Evolutionary conservation across 2,888 invertebrate species (phyloP), one percentile per base, ranked within the genome.

Genomic region (Clanis bilineata): DNA sequence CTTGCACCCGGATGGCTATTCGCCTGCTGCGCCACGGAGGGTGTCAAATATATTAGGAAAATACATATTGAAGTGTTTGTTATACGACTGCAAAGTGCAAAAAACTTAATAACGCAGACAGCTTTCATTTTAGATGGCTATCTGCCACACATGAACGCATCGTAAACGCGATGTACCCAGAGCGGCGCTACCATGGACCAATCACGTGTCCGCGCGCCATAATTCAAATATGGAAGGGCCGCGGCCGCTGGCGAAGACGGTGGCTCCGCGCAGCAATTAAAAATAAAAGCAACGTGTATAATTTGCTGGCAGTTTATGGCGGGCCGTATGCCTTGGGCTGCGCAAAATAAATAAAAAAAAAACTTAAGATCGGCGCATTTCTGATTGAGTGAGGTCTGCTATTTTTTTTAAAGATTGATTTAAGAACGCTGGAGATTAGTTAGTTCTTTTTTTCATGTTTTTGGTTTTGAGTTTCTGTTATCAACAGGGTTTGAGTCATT

Each of bases 291-390:
- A 77, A 80, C 72, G 78, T 82, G 79, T 89, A 87, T 90, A 90
- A 90, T 90, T 90, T 90, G 90, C 87, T 84, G 82, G 81, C 84
- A 86, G 85, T 85, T 88, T 86, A 88, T 85, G 85, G 82, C 77
- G 79, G 80, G 74, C 74, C 67, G 74, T 41, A 32, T 72, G 76
- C 76, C 74, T 66, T 72, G 65, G 79, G 72, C 79, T 73, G 82
- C 77, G 85, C 88, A 86, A 88, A 74, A 77, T 82, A 71, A 69
- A 86, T 83, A 82, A 83, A 64, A 47, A 32, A 57, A 55, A 59
- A 59, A 61, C 64, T 64, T 68, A 86, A 90, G 89, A 90, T 90
- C 87, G 82, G 76, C 68, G 83, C 71, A 77, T 80, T 81, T 80
- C 79, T 88, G 90, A 90, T 88, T 88, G 91, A 90, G 83, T 80